Conservation (phyloP, 2,113 vertebrate genomes). For the Apteryx mantelli region DNA sequence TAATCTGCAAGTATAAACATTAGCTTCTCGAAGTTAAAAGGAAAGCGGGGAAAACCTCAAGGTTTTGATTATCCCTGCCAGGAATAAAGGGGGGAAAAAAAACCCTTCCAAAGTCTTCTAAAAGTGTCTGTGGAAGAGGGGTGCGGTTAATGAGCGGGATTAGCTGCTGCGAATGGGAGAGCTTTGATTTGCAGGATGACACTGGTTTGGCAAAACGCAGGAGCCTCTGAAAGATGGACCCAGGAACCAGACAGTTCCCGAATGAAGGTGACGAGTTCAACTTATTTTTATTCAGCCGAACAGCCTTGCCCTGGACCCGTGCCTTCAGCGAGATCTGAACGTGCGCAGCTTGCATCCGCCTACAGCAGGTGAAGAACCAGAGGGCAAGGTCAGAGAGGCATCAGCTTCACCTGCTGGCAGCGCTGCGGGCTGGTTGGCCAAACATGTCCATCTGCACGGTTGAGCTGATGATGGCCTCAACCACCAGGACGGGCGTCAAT, state of each 20-base stretch:
- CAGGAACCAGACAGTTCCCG: not conserved
- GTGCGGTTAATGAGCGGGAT: too few relatives aligned
- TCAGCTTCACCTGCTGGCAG: not conserved
- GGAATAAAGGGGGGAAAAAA: not conserved
- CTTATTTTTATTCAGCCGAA: not conserved
- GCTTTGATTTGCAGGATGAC: not conserved
- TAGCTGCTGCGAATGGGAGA: accelerated
- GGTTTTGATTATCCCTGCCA: not conserved
- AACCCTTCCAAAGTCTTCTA: not conserved
- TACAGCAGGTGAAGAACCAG: not conserved
- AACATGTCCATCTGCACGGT: not conserved
- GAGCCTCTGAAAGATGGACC: not conserved
- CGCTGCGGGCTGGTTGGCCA: not conserved
- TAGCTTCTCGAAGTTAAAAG: not conserved
- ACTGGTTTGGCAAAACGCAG: not conserved
- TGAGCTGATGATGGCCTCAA: not conserved
- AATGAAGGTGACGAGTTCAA: not conserved
- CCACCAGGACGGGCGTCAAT: not conserved
- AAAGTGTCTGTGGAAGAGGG: not conserved
- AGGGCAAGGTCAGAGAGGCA: not conserved
- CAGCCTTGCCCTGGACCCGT: not conserved
- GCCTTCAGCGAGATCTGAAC: too few relatives aligned
- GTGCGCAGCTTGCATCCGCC: too few relatives aligned
- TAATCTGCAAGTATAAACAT: not conserved
- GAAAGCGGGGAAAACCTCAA: not conserved